Evolutionary conservation across 92 coral and sea anemone species (phyloP).

Genomic region (Anthopleura xanthogrammica): DNA sequence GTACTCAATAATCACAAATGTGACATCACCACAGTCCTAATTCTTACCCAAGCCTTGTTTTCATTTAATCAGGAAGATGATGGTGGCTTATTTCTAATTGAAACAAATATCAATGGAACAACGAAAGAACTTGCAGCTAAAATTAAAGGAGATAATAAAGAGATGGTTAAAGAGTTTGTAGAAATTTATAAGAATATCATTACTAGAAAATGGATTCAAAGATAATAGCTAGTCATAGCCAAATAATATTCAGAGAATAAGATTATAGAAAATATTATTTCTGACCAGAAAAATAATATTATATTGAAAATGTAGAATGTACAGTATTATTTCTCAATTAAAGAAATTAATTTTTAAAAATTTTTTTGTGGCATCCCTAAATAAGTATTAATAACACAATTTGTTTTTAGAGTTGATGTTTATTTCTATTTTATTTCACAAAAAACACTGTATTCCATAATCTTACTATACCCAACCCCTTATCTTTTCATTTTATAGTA

Average conservation of each 20-base stretch:
- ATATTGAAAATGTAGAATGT: too few species aligned
- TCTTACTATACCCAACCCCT: not conserved
- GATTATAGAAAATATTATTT: too few species aligned
- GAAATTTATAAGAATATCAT: constrained; percentile 61
- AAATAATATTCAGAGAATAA: too few species aligned
- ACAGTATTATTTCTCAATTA: too few species aligned
- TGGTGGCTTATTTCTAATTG: constrained; percentile 60
- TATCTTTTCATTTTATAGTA: too few species aligned
- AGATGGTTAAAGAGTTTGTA: constrained; percentile 53
- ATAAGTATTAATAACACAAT: not conserved
- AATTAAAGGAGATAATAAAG: constrained; percentile 63
- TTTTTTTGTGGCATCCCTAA: too few species aligned
- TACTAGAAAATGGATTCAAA: constrained; percentile 39
- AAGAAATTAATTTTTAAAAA: too few species aligned
- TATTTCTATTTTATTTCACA: not conserved
- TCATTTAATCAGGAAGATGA: constrained; percentile 39
- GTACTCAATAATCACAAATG: too few species aligned
- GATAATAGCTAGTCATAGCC: not conserved
- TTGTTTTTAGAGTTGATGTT: not conserved
- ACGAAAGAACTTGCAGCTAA: constrained; percentile 58
- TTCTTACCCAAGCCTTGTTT: not conserved
- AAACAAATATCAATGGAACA: constrained; percentile 64
- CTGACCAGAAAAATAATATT: too few species aligned
- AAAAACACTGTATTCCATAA: not conserved
- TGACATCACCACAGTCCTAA: not conserved